These are phyloP conservation scores for Alethe castanea DNA, from an alignment of 2,113 vertebrate species.

Conservation along the genomic window DNA sequence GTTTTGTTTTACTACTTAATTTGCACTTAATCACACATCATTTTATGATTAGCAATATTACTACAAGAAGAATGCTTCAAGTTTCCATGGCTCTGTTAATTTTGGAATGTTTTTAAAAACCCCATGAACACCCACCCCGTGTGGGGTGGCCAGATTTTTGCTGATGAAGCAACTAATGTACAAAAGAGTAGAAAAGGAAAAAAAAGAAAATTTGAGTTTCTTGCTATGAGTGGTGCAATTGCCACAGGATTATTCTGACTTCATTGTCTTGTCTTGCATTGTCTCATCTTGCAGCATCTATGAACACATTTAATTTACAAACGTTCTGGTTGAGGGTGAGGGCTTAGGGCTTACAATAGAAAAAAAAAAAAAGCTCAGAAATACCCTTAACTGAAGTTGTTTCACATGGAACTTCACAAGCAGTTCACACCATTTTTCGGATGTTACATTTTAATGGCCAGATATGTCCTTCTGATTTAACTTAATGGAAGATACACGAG, in stretches of 20 bases:
- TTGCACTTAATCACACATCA: slow-evolving; percentile 15
- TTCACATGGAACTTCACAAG: neutral
- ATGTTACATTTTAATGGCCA: neutral
- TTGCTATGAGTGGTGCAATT: neutral
- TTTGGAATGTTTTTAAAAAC: neutral
- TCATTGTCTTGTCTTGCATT: neutral
- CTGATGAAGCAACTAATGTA: neutral
- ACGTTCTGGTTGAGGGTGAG: neutral
- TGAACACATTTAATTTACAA: neutral
- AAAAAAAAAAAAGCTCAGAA: neutral
- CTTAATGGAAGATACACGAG: neutral
- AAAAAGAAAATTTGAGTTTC: neutral
- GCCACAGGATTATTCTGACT: neutral
- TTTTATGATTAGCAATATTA: slow-evolving; percentile 17
- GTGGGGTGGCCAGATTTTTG: neutral
- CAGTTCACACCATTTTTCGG: neutral
- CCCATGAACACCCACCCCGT: neutral
- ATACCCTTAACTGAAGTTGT: neutral
- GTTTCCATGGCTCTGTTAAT: neutral
- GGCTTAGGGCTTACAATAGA: neutral
- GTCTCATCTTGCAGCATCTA: neutral
- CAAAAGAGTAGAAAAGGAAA: neutral
- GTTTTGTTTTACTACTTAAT: slow-evolving; percentile 42
- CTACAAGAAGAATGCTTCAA: neutral
- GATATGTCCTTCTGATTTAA: neutral